These are phyloP conservation scores for Pterophyllum scalare DNA, from an alignment of 2,113 vertebrate species.

Conservation along the genomic window DNA sequence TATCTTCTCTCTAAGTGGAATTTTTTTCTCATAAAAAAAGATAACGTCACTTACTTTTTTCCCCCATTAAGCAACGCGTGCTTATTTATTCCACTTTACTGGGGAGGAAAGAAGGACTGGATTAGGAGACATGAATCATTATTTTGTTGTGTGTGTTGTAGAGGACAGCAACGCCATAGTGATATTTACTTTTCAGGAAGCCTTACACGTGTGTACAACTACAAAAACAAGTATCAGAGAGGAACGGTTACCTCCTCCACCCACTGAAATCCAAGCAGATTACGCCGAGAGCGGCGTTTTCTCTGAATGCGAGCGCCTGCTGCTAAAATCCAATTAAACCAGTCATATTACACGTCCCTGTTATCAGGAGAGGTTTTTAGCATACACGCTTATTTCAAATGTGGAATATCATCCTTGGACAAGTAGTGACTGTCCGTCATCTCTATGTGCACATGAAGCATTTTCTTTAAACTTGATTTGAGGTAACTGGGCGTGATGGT, in stretches of 20 bases:
- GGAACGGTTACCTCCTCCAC: not conserved
- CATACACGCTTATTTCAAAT: not conserved
- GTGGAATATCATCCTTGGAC: not conserved
- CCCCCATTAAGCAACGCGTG: not conserved
- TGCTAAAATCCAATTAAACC: constrained; percentile 51
- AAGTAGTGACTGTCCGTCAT: not conserved
- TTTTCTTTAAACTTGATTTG: constrained; percentile 20
- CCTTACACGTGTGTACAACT: not conserved
- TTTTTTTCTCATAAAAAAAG: not conserved
- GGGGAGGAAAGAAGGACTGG: not conserved
- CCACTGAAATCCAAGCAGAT: constrained; percentile 17
- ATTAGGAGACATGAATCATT: not conserved
- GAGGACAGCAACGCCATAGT: not conserved
- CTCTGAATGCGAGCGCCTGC: constrained; percentile 29
- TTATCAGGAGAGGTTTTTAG: not conserved
- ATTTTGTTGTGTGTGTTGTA: not conserved
- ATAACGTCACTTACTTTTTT: not conserved
- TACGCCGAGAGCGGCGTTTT: constrained; percentile 27
- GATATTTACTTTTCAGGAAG: not conserved
- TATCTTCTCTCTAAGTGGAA: not conserved
- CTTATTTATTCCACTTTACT: not conserved
- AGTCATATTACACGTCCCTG: not conserved
- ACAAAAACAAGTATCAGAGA: constrained; percentile 5
- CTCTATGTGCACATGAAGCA: not conserved
- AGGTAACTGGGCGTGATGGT: constrained; percentile 26